Base-by-base conservation (phyloP, 2,113 vertebrate genomes). In the Petroica traversi region DNA sequence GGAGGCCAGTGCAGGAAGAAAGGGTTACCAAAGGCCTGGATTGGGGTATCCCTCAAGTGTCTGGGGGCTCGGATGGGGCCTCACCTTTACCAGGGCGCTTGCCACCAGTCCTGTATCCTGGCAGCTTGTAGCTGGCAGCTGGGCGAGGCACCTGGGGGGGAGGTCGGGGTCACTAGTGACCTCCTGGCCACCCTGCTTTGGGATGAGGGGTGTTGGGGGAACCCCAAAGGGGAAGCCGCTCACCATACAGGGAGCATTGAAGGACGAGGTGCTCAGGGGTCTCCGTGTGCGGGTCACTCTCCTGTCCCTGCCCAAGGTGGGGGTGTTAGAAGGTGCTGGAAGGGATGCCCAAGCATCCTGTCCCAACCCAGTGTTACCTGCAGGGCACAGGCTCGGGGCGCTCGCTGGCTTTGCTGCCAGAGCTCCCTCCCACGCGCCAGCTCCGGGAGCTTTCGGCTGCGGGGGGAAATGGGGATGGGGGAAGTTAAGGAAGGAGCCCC, bases 371-470 rank as follows among this genome's bases (percentile, higher is more conserved):
- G 63, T 11, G 2, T 51, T 90, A 90, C 88, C 88, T 90, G 79
- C 26, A 48, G 79, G 63, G 46, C n/a, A 40, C 4, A 1, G 87
- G 41, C 57, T 90, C 19, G 0, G 41, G 34, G 12, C 4, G 9
- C 29, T 75, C 77, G 5, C 14, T 59, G 64, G 7, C 64, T 71
- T n/a, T 83, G 72, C 64, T 51, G 19, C 36, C 57, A 71, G 72
- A 43, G 57, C 79, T 84, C 36, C 8, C 63, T 90, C 57, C 79
- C 12, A 62, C 6, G 33, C 28, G 7, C 57, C 72, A 57, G 88
- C 88, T 90, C 49, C 23, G 72, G 49, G 59, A 57, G 64, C 88
- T 99, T 92, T 99, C 99, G 58, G 98, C 98, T 98, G 82, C 43
- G 17, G 58, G 48, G 74, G 64, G 17, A 31, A 24, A 41, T 8